Base-by-base conservation (phyloP, 2,888 invertebrate genomes). In the Drosophila helvetica region DNA sequence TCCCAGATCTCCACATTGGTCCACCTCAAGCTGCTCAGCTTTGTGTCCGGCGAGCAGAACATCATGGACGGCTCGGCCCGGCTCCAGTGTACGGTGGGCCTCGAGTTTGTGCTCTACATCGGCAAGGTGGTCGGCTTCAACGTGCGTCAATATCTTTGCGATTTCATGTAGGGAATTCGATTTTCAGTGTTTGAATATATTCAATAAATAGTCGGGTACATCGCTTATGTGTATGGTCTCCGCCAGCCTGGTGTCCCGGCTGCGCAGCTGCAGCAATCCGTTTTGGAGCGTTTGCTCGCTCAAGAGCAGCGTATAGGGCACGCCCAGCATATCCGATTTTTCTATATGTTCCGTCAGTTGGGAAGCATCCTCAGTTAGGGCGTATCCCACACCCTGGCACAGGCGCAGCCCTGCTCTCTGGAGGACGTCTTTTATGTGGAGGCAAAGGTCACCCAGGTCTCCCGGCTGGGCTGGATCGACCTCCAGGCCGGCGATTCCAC, bases 1-100 rank as follows among this genome's bases (percentile, higher is more conserved):
- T 95, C 96, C 2, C 98, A 98, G 93, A 95, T 98, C 77, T 95
- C 97, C 0, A 96, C 97, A 9, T 93, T 98, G 85, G 97, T 98
- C 1, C 96, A 96, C 87, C 92, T 98, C 5, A 96, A 96, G 86
- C 92, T 98, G 45, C 93, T 98, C 57, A 93, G 95, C 10, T 93
- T 93, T 1, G 94, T 95, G 0, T 94, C 94, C 1, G 96, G 96
- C 55, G 96, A 95, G 83, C 94, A 94, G 69, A 95, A 94, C 88
- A 93, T 98, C 30, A 90, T 92, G 86, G 92, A 92, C 43, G 96
- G 97, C 74, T 94, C 95, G 1, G 96, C 96, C 0, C 97, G 96
- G 88, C 96, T 96, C 85, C 97, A 97, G 91, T 98, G 98, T 91
- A 95, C 96, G 30, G 96, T 97, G 5, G 95, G 95, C 17, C 94